Evolutionary conservation across 2,113 vertebrate species (phyloP).

Genomic region (Bubo blakistoni): DNA sequence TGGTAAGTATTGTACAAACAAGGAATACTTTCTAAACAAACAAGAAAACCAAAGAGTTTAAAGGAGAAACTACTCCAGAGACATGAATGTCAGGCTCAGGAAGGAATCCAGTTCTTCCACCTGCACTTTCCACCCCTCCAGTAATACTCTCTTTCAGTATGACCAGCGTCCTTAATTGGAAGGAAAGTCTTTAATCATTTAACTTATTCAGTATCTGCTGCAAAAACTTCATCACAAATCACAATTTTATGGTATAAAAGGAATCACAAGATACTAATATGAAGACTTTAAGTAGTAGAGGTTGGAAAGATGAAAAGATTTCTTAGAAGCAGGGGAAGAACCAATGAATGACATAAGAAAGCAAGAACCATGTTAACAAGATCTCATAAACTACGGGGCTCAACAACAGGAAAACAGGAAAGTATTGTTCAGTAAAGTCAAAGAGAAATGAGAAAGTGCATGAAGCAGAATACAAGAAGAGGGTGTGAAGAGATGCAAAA

Average conservation of each 20-base stretch:
- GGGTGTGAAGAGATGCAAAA: neutral
- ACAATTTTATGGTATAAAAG: neutral
- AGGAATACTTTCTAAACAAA: neutral
- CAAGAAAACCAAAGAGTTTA: neutral
- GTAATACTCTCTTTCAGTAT: neutral
- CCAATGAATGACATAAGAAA: neutral
- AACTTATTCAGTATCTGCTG: neutral
- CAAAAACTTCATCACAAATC: neutral
- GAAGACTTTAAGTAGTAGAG: neutral
- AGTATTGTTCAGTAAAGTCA: neutral
- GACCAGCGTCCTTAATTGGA: neutral
- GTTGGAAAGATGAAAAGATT: neutral
- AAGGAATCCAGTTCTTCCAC: neutral
- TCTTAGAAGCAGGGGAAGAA: neutral
- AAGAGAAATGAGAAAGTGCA: neutral
- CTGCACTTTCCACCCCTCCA: neutral
- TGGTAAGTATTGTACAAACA: neutral
- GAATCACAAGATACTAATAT: neutral
- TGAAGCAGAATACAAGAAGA: neutral
- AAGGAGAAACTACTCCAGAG: neutral
- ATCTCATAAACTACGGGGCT: accelerated
- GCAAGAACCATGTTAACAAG: neutral
- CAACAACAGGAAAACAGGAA: neutral
- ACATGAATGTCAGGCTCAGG: neutral
- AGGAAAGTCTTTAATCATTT: neutral